These are phyloP conservation scores for Hiodon tergisus DNA, from an alignment of 2,113 vertebrate genomes.

Conservation along the genomic window DNA sequence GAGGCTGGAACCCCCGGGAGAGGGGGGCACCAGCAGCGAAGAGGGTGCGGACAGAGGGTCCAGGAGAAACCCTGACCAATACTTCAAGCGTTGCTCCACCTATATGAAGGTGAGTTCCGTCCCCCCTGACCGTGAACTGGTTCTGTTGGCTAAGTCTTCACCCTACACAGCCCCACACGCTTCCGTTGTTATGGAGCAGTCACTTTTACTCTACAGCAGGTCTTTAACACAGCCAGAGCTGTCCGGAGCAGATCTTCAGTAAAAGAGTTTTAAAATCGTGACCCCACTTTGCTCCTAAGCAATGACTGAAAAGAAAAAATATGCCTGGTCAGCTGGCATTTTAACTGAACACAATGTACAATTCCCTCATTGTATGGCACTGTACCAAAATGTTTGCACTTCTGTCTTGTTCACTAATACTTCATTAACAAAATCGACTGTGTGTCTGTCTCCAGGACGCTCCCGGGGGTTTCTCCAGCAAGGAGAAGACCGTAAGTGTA, in stretches of 20 bases:
- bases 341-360: too few species aligned
- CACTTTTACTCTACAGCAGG: too few species aligned
- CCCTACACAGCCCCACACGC: not conserved
- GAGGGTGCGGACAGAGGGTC: slow-evolving; percentile 59
- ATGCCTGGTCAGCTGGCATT: not conserved
- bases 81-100: slow-evolving; percentile 67
- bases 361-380: not conserved
- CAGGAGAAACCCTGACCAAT: slow-evolving; percentile 60
- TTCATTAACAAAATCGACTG: not conserved
- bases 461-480: slow-evolving; percentile 70
- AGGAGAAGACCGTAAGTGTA: slow-evolving; percentile 79
- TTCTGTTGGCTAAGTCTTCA: not conserved
- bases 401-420: not conserved
- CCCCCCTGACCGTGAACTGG: not conserved
- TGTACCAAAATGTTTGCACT: not conserved
- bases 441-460: slow-evolving; percentile 63
- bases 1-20: slow-evolving; percentile 61
- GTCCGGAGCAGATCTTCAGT: too few species aligned
- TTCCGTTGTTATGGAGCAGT: not conserved
- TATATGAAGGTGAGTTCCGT: slow-evolving; percentile 69
- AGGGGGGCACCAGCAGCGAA: slow-evolving; percentile 57
- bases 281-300: too few species aligned
- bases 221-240: too few species aligned
- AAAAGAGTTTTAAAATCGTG: too few species aligned
- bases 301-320: not conserved